Evolutionary conservation across 2,113 vertebrate species (phyloP).

Genomic region (Cryptotis parvus): DNA sequence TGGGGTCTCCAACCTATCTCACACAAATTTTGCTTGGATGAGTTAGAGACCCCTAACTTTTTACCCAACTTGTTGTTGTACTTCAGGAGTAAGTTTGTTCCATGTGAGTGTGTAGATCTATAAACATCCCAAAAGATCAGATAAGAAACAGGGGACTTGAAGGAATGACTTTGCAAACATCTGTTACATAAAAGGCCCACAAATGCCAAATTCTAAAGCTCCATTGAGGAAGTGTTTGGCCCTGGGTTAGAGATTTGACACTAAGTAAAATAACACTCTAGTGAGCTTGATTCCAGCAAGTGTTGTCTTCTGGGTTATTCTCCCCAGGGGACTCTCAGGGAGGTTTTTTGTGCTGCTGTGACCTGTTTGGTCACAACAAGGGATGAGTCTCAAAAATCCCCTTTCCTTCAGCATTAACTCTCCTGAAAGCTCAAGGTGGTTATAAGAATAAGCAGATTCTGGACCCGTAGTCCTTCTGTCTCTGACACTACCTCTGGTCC

Average conservation of each 20-base stretch:
- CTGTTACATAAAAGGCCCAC: slow-evolving; percentile 5
- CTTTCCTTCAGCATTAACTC: not conserved
- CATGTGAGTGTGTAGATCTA: not conserved
- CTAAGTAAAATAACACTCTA: not conserved
- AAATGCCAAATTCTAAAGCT: not conserved
- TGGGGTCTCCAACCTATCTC: not conserved
- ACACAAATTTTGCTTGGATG: not conserved
- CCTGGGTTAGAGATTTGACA: not conserved
- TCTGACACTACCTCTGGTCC: not conserved
- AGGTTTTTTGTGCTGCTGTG: not conserved
- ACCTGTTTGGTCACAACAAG: not conserved
- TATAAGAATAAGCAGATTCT: not conserved
- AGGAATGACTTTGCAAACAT: not conserved
- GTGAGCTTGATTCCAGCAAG: not conserved
- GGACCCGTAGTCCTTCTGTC: not conserved
- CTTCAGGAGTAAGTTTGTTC: not conserved
- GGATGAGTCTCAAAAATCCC: not conserved
- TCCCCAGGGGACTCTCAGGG: not conserved
- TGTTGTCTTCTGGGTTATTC: not conserved
- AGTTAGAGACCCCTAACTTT: not conserved
- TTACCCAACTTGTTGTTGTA: not conserved
- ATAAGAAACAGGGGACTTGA: not conserved
- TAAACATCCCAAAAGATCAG: slow-evolving; percentile 5
- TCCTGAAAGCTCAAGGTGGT: not conserved
- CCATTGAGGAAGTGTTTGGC: not conserved